phyloP scores from a whole-genome alignment of 2,113 vertebrate species.

The Patagioenas fasciata region DNA sequence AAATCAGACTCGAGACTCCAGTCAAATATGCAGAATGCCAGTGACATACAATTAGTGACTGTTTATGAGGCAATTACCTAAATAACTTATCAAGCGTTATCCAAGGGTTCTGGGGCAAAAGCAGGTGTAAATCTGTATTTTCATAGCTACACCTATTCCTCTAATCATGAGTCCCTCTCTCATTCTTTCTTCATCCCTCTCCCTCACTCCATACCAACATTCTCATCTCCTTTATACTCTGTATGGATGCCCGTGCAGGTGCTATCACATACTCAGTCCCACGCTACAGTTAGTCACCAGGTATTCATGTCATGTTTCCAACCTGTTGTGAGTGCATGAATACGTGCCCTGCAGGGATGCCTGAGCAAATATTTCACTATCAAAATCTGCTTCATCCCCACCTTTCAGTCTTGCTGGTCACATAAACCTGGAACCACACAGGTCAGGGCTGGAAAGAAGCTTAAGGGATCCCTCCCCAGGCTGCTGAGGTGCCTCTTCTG shows the following conservation, averaged over 20 bases:
- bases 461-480: neutral
- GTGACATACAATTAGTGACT: neutral
- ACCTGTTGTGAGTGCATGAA: neutral
- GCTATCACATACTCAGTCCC: neutral
- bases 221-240: neutral
- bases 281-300: neutral
- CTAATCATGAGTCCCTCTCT: neutral
- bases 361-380: neutral
- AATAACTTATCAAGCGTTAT: neutral
- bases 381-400: neutral
- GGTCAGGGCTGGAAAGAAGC: neutral
- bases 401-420: neutral
- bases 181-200: neutral
- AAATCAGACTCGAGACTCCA: slow-evolving; percentile 5
- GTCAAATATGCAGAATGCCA: neutral
- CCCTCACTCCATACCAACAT: neutral
- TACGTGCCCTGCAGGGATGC: neutral
- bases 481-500: neutral
- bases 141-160: neutral
- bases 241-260: neutral
- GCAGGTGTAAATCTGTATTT: neutral
- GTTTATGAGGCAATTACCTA: slow-evolving; percentile 19
- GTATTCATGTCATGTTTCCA: neutral
- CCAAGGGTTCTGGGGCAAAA: neutral
- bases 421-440: neutral